Base-by-base conservation (phyloP, 2,797 vertebrate genomes). In the Anguilla megastoma region DNA sequence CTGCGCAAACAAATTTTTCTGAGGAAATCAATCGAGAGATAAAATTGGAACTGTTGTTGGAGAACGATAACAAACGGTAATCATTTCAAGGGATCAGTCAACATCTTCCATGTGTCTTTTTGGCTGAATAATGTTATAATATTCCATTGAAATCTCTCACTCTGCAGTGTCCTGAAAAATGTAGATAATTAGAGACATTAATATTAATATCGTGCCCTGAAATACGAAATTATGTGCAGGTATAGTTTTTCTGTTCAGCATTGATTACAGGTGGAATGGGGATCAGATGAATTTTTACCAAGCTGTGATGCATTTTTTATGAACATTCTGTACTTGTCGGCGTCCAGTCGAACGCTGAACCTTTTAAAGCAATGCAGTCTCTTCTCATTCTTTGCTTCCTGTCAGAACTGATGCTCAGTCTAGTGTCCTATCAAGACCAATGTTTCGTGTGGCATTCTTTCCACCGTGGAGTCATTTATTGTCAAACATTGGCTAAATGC, bases 191-290 rank as follows among this genome's bases (percentile, higher is more conserved):
- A 36, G 3, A 66, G 27, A 14, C 58, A 48, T 86, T 50, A 69
- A 8, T 86, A 71, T 86, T 86, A 63, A 86, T 69, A 69, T 71
- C 30, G 24, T 45, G 63, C 21, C 24, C 36, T 3, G 41, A 2
- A 12, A 41, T 36, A 14, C 10, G 12, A 66, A 66, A 56, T n/a
- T 1, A 7, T 48, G 69, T 24, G 85, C 10, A 71, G 85, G 36
- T 21, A 27, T 45, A 27, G 58, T 45, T 71, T 86, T 86, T 30
- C 71, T 86, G 30, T 86, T 86, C 85, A 71, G 63, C 45, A n/a
- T 48, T 50, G 63, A 86, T 71, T 71, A 86, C 60, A 24, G 14
- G 56, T 85, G 84, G 60, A 36, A 66, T 66, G 63, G 24, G 58
- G 30, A 60, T 50, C 24, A 10, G 60, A 69, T 45, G 21, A 86